Evolutionary conservation across 2,888 invertebrate genomes (phyloP).

Genomic region (Dicyrtoma fusca): DNA sequence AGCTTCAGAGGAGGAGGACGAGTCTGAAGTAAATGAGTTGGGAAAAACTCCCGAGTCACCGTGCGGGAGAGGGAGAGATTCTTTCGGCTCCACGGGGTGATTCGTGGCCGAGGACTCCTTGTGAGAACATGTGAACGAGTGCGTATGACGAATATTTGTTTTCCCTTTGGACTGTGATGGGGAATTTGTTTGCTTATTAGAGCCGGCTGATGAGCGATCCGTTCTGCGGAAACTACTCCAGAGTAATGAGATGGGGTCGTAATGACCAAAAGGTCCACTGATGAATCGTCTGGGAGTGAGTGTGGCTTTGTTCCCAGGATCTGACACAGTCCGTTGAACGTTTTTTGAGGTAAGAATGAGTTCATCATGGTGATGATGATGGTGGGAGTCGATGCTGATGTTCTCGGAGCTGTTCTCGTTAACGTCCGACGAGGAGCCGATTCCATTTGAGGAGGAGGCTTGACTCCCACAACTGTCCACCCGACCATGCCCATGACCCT

Average conservation of each 20-base stretch:
- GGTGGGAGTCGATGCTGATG: constrained; percentile 48
- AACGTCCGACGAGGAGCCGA: constrained; percentile 54
- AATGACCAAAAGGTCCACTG: constrained; percentile 55
- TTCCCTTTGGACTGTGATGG: constrained; percentile 52
- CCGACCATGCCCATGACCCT: background rate
- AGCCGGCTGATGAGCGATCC: constrained; percentile 40
- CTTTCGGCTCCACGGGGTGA: constrained; percentile 42
- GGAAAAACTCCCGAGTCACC: constrained; percentile 57
- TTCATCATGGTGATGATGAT: constrained; percentile 41
- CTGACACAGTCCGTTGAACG: constrained; percentile 56
- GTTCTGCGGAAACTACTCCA: constrained; percentile 56
- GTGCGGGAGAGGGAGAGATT: constrained; percentile 49
- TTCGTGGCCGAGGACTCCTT: constrained; percentile 40
- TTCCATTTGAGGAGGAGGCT: constrained; percentile 55
- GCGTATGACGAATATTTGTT: constrained; percentile 58
- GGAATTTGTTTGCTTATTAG: constrained; percentile 43
- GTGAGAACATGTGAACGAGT: constrained; percentile 58
- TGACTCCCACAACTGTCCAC: constrained; percentile 53
- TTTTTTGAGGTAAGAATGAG: constrained; percentile 44
- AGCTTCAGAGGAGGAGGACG: constrained; percentile 57
- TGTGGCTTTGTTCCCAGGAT: constrained; percentile 56
- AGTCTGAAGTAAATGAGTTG: constrained; percentile 56
- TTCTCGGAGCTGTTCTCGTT: constrained; percentile 56
- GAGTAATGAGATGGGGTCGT: constrained; percentile 55
- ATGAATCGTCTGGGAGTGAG: constrained; percentile 56